These are phyloP conservation scores for Dryoscopus gambensis DNA, from an alignment of 2,113 vertebrate genomes.

Conservation along the genomic window DNA sequence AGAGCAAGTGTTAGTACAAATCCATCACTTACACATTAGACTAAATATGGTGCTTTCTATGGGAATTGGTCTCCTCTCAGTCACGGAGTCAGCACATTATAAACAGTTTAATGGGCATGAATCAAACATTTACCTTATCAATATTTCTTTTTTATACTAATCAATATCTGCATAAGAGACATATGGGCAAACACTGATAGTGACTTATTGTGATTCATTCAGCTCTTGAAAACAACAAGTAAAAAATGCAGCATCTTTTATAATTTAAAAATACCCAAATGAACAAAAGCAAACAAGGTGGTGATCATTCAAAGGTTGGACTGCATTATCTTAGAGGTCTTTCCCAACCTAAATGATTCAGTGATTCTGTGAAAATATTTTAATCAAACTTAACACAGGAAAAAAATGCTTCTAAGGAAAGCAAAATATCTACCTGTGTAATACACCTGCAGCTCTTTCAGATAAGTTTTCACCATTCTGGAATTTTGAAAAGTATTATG, in stretches of 20 bases:
- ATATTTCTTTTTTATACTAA: background rate
- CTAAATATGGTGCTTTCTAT: background rate
- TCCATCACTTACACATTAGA: background rate
- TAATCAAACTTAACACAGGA: background rate
- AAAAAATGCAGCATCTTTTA: background rate
- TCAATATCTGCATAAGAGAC: background rate
- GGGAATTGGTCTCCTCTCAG: background rate
- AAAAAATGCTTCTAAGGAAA: background rate
- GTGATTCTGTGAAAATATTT: background rate
- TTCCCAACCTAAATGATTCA: background rate
- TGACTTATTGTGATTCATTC: background rate
- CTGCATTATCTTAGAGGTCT: background rate
- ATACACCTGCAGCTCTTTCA: background rate
- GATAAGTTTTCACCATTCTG: background rate
- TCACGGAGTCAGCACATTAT: background rate
- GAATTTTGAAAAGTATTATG: background rate
- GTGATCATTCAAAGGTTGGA: background rate
- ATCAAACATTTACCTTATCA: background rate
- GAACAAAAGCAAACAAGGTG: background rate
- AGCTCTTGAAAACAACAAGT: background rate
- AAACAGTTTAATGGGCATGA: background rate
- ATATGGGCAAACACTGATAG: background rate
- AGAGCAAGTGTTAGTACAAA: background rate
- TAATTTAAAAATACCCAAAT: background rate
- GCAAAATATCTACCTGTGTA: background rate